Conservation (phyloP, 2,113 vertebrate species). For the Phaetusa simplex region DNA sequence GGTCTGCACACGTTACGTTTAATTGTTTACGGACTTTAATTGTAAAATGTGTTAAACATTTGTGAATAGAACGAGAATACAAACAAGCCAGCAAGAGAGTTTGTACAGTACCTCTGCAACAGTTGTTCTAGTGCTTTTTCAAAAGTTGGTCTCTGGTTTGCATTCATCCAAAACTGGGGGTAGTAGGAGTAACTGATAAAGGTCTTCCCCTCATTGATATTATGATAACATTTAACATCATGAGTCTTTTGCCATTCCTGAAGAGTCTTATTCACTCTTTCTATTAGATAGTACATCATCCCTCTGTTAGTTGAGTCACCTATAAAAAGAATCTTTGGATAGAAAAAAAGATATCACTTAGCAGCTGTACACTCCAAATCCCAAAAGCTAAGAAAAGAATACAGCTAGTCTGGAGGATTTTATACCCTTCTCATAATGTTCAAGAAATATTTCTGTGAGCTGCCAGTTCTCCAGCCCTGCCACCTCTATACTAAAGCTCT, state of each 20-base stretch:
- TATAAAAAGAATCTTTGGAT: slow-evolving; percentile 88
- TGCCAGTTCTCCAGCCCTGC: not conserved
- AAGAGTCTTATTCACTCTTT: slow-evolving; percentile 89
- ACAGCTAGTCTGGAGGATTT: not conserved
- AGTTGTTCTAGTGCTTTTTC: slow-evolving; percentile 86
- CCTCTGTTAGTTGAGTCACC: slow-evolving; percentile 97
- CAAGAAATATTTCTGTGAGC: not conserved
- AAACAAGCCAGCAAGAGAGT: not conserved
- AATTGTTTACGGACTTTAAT: slow-evolving; percentile 50
- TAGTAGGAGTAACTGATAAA: slow-evolving; percentile 92
- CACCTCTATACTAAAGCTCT: not conserved
- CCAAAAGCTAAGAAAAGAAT: not conserved
- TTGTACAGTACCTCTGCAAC: slow-evolving; percentile 80
- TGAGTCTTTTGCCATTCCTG: slow-evolving; percentile 92
- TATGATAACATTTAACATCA: slow-evolving; percentile 81
- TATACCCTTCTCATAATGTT: not conserved
- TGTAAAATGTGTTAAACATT: slow-evolving; percentile 6
- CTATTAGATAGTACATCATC: slow-evolving; percentile 96
- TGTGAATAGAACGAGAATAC: not conserved
- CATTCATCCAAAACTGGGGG: slow-evolving; percentile 91
- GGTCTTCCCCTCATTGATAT: slow-evolving; percentile 86
- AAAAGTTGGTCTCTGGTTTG: slow-evolving; percentile 83
- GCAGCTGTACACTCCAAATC: not conserved
- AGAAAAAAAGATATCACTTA: not conserved
- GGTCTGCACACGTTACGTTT: not conserved